phyloP scores from a whole-genome alignment of 2,888 invertebrate genomes.

The Drosophila histrio region DNA sequence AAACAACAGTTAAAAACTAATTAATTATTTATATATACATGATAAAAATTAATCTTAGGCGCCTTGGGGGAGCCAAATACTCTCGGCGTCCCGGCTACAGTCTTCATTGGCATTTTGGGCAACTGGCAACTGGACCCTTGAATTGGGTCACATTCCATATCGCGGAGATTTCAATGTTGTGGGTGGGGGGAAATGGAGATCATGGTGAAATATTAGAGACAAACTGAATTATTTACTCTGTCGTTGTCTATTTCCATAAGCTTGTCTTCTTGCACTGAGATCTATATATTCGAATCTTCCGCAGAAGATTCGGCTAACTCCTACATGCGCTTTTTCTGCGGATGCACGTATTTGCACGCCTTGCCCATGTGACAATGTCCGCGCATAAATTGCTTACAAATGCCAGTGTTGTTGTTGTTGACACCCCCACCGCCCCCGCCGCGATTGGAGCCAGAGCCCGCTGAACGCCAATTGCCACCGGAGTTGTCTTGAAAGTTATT shows the following conservation, averaged over 20 bases:
- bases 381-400: constrained; percentile 92
- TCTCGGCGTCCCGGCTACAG: constrained; percentile 54
- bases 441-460: constrained; percentile 84
- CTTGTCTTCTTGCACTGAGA: constrained; percentile 49
- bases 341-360: constrained; percentile 93
- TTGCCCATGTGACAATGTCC: constrained; percentile 93
- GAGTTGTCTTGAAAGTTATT: constrained; percentile 79
- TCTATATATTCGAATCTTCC: constrained; percentile 72
- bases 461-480: constrained; percentile 85
- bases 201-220: too few relatives aligned
- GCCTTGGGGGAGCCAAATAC: not conserved
- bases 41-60: constrained; percentile 22
- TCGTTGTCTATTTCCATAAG: too few relatives aligned
- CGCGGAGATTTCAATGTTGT: constrained; percentile 35
- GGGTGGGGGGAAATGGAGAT: too few relatives aligned
- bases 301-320: constrained; percentile 68
- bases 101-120: constrained; percentile 55
- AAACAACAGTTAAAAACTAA: constrained; percentile 3
- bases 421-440: constrained; percentile 76
- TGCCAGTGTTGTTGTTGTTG: constrained; percentile 80
- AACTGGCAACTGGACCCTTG: constrained; percentile 9
- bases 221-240: too few relatives aligned
- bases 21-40: constrained; percentile 29
- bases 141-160: constrained; percentile 23
- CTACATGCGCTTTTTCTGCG: constrained; percentile 84